These are phyloP conservation scores for Rissa tridactyla DNA, from an alignment of 2,113 vertebrate genomes.

Conservation along the genomic window DNA sequence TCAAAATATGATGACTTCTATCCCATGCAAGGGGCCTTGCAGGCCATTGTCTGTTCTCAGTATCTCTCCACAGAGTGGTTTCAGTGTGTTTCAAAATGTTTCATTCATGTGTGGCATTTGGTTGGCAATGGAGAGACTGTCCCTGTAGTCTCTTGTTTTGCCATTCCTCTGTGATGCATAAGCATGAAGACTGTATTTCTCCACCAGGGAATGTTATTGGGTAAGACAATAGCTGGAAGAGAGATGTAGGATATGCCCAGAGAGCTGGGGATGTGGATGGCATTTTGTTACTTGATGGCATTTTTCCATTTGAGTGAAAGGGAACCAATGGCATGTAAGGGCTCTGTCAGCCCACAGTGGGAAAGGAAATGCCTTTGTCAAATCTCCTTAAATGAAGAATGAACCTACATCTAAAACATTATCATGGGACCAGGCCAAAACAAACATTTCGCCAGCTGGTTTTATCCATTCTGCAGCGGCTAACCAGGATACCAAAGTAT, in stretches of 20 bases:
- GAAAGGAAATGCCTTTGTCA: background rate
- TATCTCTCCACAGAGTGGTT: background rate
- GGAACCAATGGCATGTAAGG: background rate
- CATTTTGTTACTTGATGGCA: background rate
- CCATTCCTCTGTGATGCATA: background rate
- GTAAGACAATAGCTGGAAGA: background rate
- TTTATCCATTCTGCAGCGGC: background rate
- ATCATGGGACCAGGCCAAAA: background rate
- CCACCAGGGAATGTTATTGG: background rate
- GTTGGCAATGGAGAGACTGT: background rate
- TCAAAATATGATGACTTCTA: background rate
- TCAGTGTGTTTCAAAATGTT: background rate
- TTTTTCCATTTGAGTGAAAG: background rate
- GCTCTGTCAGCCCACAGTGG: background rate
- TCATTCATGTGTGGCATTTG: fast-evolving
- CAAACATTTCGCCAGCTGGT: background rate
- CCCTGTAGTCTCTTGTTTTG: background rate
- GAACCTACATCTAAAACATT: background rate
- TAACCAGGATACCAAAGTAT: background rate
- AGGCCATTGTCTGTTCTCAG: background rate
- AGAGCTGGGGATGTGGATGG: fast-evolving
- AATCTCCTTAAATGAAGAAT: background rate
- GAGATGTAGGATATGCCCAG: background rate
- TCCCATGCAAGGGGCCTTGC: background rate
- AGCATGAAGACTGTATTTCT: background rate